Conservation (phyloP, 2,888 invertebrate species). For the Erebia epiphron region DNA sequence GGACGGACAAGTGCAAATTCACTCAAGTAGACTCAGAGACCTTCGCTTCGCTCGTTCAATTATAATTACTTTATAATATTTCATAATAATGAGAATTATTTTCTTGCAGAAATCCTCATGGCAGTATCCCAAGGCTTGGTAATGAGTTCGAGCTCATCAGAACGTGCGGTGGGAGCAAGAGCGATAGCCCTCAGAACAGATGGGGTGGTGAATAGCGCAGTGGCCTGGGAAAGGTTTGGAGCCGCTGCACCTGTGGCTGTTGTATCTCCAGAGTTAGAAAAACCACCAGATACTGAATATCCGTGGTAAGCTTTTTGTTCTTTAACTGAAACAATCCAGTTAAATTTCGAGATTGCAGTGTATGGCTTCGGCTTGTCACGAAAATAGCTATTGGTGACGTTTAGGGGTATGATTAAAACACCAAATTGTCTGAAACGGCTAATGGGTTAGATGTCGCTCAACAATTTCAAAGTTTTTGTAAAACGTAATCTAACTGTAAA, state of each 20-base stretch:
- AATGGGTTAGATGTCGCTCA: too few species aligned
- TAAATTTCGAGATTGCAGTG: too few species aligned
- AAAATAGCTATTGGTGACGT: too few species aligned
- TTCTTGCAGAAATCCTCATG: slow-evolving; percentile 85
- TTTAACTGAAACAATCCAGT: neutral
- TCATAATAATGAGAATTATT: neutral
- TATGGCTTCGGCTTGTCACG: too few species aligned
- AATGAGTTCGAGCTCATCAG: slow-evolving; percentile 68
- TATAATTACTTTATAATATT: too few species aligned
- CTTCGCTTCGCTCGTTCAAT: too few species aligned
- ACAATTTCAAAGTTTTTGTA: too few species aligned
- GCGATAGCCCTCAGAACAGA: slow-evolving; percentile 66
- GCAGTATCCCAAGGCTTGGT: slow-evolving; percentile 89
- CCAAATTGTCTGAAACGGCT: too few species aligned
- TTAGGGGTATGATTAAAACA: too few species aligned
- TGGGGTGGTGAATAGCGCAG: slow-evolving; percentile 66
- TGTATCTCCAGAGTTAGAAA: slow-evolving; percentile 81
- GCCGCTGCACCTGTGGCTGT: slow-evolving; percentile 72
- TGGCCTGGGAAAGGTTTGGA: slow-evolving; percentile 70
- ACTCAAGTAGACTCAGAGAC: too few species aligned
- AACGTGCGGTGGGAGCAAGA: slow-evolving; percentile 82
- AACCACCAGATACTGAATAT: slow-evolving; percentile 86
- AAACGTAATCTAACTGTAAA: too few species aligned
- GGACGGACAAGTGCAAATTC: too few species aligned
- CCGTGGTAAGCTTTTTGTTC: slow-evolving; percentile 83